A percentile compares a stretch with the other conserved stretches of the same genome.
Conservation (phyloP, 2,797 vertebrate species). For the Lithobates sylvaticus region DNA sequence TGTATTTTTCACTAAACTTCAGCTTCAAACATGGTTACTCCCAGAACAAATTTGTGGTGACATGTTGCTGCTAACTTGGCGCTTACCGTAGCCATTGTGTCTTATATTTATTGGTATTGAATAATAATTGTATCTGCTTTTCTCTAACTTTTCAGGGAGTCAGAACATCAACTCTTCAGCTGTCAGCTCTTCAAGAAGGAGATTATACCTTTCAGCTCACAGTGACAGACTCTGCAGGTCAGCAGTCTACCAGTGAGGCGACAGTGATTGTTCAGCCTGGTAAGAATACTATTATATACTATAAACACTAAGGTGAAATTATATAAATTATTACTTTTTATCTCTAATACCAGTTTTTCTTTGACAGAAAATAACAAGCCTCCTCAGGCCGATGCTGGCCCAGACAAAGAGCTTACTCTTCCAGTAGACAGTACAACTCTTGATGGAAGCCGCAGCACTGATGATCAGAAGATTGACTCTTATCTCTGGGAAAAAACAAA, state of each 20-base stretch:
- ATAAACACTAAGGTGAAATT: not conserved
- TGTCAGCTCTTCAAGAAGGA: constrained; percentile 96
- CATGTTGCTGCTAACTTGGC: no score
- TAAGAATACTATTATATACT: constrained; percentile 68
- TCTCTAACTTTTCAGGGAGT: constrained; percentile 82
- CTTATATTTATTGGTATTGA: not conserved
- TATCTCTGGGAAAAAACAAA: constrained; percentile 91
- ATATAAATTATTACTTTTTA: not conserved
- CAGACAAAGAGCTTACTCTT: constrained; percentile 95
- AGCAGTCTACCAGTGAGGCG: constrained; percentile 92
- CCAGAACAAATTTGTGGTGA: no score
- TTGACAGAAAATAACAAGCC: constrained; percentile 94
- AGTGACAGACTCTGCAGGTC: constrained; percentile 91
- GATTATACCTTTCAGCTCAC: constrained; percentile 98
- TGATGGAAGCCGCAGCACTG: constrained; percentile 92
- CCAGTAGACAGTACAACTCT: constrained; percentile 93
- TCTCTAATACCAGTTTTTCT: constrained; percentile 7
- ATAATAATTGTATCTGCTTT: not conserved
- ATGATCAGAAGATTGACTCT: constrained; percentile 92
- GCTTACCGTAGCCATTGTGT: not conserved
- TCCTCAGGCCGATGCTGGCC: constrained; percentile 91
- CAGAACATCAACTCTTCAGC: constrained; percentile 88
- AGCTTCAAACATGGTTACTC: no score
- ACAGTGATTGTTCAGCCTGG: constrained; percentile 97
- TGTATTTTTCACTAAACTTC: no score